Percentiles rank a stretch among this genome's conserved stretches.
phyloP scores from a whole-genome alignment of 2,113 vertebrate genomes.

The Laterallus jamaicensis region DNA sequence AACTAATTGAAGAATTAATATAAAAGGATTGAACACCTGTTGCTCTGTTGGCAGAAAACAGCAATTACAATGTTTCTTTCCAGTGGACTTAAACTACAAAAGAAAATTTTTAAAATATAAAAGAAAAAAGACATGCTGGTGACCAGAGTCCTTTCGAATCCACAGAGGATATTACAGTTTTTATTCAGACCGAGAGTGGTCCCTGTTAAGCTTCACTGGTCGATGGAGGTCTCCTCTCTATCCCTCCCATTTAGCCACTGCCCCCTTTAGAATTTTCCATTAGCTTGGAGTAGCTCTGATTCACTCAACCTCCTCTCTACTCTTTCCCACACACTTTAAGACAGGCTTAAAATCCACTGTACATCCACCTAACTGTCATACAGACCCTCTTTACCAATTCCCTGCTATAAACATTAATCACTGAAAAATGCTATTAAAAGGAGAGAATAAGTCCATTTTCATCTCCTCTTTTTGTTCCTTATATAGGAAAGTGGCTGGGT shows the following conservation, averaged over 20 bases:
- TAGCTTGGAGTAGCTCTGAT: not conserved
- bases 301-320: not conserved
- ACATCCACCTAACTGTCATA: not conserved
- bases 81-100: not conserved
- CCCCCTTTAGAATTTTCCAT: not conserved
- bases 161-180: not conserved
- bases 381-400: not conserved
- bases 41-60: slow-evolving; percentile 44
- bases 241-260: not conserved
- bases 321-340: not conserved
- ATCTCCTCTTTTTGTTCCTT: not conserved
- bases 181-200: not conserved
- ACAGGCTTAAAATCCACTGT: not conserved
- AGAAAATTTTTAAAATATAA: not conserved
- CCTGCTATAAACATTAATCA: not conserved
- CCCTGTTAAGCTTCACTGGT: not conserved
- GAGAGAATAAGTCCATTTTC: not conserved
- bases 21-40: slow-evolving; percentile 59
- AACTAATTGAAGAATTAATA: slow-evolving; percentile 66
- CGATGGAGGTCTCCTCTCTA: not conserved
- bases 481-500: not conserved
- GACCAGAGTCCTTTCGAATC: not conserved
- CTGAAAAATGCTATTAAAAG: not conserved
- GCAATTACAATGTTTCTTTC: slow-evolving; percentile 35
- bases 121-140: not conserved